Evolutionary conservation across 2,888 invertebrate genomes (phyloP).

Genomic region (Patella ulyssiponensis): DNA sequence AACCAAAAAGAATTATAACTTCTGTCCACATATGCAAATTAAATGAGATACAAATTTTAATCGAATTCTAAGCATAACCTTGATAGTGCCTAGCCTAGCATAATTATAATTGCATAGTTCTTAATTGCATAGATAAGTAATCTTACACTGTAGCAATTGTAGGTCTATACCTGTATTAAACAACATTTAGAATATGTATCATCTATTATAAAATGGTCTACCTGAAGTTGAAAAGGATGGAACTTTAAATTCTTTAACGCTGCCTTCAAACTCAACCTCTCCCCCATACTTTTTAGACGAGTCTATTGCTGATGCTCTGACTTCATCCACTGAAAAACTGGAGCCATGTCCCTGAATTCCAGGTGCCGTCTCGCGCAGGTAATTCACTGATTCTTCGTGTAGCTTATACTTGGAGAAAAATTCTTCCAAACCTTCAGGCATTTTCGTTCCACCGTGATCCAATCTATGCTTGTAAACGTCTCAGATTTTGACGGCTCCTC

Average conservation of each 20-base stretch:
- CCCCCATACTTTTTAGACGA: slow-evolving; percentile 27
- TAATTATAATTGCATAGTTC: no score
- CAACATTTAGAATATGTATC: no score
- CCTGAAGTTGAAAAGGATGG: slow-evolving; percentile 37
- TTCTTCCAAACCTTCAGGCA: slow-evolving; percentile 30
- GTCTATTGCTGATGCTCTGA: slow-evolving; percentile 22
- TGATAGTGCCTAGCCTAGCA: no score
- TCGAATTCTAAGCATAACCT: no score
- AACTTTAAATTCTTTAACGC: slow-evolving; percentile 37
- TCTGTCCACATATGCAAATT: no score
- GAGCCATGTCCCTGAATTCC: not conserved
- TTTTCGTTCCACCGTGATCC: not conserved
- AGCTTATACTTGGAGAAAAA: slow-evolving; percentile 33
- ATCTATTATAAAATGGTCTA: slow-evolving; percentile 16
- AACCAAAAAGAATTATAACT: no score
- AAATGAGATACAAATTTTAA: no score
- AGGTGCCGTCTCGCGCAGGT: slow-evolving; percentile 21
- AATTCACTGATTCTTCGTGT: slow-evolving; percentile 30
- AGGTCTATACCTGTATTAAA: no score
- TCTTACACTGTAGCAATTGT: no score
- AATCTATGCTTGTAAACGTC: no score
- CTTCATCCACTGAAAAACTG: slow-evolving; percentile 21
- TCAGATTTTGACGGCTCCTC: no score
- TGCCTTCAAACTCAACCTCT: slow-evolving; percentile 39
- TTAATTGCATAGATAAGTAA: no score